Conservation (phyloP, 2,888 invertebrate genomes). For the Andrena chrysosceles region DNA sequence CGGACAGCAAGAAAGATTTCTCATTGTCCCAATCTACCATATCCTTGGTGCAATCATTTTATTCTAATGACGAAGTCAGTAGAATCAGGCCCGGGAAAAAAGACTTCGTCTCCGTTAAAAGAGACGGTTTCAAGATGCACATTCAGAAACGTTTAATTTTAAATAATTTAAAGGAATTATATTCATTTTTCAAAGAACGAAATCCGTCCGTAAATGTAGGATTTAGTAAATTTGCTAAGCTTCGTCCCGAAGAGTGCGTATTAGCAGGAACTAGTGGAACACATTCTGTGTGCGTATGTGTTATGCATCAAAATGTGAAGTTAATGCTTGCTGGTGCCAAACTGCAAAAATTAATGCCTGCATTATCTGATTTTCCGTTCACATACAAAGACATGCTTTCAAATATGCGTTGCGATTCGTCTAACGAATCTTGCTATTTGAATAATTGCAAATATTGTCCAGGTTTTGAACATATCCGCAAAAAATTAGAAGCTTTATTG, state of each 20-base stretch:
- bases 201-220: neutral
- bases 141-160: neutral
- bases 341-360: neutral
- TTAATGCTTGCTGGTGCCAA: slow-evolving; percentile 1
- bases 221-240: neutral
- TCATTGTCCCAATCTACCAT: neutral
- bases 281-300: slow-evolving; percentile 21
- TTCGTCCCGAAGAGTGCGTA: slow-evolving; percentile 20
- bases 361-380: neutral
- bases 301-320: slow-evolving; percentile 30
- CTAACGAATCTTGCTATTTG: no score
- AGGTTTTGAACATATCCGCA: neutral
- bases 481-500: neutral
- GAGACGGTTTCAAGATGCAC: neutral
- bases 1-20: neutral
- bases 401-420: no score
- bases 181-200: neutral
- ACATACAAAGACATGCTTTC: neutral
- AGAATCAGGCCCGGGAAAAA: slow-evolving; percentile 5
- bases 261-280: no score
- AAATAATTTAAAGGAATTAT: slow-evolving; percentile 5
- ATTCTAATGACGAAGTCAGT: neutral
- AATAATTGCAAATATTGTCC: slow-evolving; percentile 1
- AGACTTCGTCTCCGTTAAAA: neutral
- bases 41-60: slow-evolving; percentile 2